Percentiles rank a stretch among this genome's conserved stretches.
Evolutionary conservation across 2,888 invertebrate species (phyloP).

Genomic region (Melanostoma mellinum): DNA sequence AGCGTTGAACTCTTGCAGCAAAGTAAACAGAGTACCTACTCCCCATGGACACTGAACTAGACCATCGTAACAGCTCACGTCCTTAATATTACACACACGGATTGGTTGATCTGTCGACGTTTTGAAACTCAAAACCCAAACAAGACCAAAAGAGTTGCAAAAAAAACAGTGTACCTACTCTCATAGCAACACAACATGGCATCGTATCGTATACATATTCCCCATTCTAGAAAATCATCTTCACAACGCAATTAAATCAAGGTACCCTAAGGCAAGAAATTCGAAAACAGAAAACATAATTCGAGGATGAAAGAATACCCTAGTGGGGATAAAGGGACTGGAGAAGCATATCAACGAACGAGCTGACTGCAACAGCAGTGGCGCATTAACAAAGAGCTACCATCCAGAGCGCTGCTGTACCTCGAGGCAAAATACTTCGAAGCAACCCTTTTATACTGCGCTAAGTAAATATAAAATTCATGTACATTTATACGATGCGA

Average conservation of each 20-base stretch:
- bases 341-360: slow-evolving; percentile 8
- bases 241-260: slow-evolving; percentile 71
- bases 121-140: slow-evolving; percentile 2
- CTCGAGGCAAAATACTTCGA: slow-evolving; percentile 50
- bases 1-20: slow-evolving; percentile 1
- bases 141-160: background rate
- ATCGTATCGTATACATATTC: slow-evolving; percentile 23
- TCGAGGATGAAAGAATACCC: slow-evolving; percentile 64
- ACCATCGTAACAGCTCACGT: slow-evolving; percentile 33
- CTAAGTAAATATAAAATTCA: slow-evolving; percentile 67
- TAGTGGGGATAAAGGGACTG: slow-evolving; percentile 9
- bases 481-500: slow-evolving; percentile 30
- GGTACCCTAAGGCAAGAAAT: slow-evolving; percentile 67
- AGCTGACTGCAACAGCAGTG: slow-evolving; percentile 41
- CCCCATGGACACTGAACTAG: slow-evolving; percentile 37
- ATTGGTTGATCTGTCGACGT: slow-evolving; percentile 48
- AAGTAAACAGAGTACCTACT: background rate
- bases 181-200: slow-evolving; percentile 26
- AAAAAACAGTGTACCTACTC: background rate
- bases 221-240: slow-evolving; percentile 45
- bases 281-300: slow-evolving; percentile 71
- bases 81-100: slow-evolving; percentile 25
- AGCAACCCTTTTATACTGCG: slow-evolving; percentile 56
- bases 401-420: slow-evolving; percentile 5
- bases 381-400: slow-evolving; percentile 60